A percentile compares a stretch with the other conserved stretches of the same genome.
Conservation (phyloP, 1,140 invertebrate genomes). For the Latrodectus geometricus region DNA sequence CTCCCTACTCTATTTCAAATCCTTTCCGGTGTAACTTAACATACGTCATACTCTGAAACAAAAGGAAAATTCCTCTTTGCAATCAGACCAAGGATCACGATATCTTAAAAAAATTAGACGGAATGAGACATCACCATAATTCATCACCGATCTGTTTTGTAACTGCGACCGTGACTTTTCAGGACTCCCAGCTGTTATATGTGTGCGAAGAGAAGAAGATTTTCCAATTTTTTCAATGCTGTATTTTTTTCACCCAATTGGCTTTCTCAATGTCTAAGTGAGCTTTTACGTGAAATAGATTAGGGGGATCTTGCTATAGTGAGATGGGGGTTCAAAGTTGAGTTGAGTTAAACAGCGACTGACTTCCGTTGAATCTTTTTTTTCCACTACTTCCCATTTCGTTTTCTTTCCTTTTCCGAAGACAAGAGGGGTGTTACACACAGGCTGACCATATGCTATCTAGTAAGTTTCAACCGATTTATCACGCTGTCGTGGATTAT, state of each 20-base stretch:
- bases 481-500: slow-evolving; percentile 42
- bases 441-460: slow-evolving; percentile 58
- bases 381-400: neutral
- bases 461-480: slow-evolving; percentile 29
- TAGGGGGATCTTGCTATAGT: neutral
- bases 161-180: neutral
- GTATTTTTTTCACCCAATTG: neutral
- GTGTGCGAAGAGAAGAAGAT: neutral
- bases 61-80: neutral
- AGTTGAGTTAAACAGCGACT: neutral
- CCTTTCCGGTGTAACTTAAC: neutral
- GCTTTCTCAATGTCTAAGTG: neutral
- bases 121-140: slow-evolving; percentile 42
- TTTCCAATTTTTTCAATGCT: neutral
- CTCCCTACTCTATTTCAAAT: neutral
- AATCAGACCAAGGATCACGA: neutral
- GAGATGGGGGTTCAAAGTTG: neutral
- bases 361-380: slow-evolving; percentile 50
- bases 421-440: slow-evolving; percentile 36
- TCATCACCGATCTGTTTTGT: slow-evolving; percentile 23
- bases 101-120: neutral
- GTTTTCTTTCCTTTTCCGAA: neutral
- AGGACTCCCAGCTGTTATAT: neutral
- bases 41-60: slow-evolving; percentile 32
- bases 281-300: neutral